phyloP scores from a whole-genome alignment of 1,140 invertebrate species.

The Drepana arcuata region DNA sequence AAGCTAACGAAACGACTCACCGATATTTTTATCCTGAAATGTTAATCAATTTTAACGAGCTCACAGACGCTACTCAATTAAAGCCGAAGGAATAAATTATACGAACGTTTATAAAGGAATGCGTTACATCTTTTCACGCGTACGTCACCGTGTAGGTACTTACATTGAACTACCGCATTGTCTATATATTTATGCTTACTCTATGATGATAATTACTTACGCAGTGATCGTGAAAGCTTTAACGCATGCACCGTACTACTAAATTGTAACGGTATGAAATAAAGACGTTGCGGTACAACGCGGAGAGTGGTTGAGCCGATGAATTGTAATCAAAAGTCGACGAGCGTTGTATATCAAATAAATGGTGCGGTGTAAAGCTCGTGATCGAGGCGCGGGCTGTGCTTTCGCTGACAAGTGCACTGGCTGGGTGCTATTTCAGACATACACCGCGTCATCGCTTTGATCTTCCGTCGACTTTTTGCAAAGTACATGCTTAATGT shows the following conservation, averaged over 20 bases:
- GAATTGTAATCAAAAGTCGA: neutral
- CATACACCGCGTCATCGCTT: slow-evolving; percentile 48
- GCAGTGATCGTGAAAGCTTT: slow-evolving; percentile 6
- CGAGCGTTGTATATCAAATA: slow-evolving; percentile 25
- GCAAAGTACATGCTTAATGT: slow-evolving; percentile 55
- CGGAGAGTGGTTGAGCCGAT: neutral
- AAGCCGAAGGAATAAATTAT: too few species aligned
- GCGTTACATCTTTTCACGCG: too few species aligned
- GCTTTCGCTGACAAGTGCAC: slow-evolving; percentile 27
- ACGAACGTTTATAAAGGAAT: too few species aligned
- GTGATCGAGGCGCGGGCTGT: slow-evolving; percentile 22
- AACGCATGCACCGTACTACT: slow-evolving; percentile 2
- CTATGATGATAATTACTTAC: slow-evolving; percentile 22
- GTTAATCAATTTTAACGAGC: too few species aligned
- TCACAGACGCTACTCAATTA: too few species aligned
- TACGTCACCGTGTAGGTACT: too few species aligned
- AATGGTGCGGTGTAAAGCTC: slow-evolving; percentile 19
- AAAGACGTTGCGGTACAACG: slow-evolving; percentile 3
- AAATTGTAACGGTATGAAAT: slow-evolving; percentile 3
- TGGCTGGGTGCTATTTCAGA: slow-evolving; percentile 51
- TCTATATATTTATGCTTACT: slow-evolving; percentile 32
- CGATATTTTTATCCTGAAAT: too few species aligned
- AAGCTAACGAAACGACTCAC: too few species aligned
- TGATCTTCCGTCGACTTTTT: slow-evolving; percentile 62
- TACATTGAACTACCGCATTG: slow-evolving; percentile 33